These are phyloP conservation scores for Ichneumoninae sp. DNA, from an alignment of 2,888 invertebrate genomes.

Conservation along the genomic window DNA sequence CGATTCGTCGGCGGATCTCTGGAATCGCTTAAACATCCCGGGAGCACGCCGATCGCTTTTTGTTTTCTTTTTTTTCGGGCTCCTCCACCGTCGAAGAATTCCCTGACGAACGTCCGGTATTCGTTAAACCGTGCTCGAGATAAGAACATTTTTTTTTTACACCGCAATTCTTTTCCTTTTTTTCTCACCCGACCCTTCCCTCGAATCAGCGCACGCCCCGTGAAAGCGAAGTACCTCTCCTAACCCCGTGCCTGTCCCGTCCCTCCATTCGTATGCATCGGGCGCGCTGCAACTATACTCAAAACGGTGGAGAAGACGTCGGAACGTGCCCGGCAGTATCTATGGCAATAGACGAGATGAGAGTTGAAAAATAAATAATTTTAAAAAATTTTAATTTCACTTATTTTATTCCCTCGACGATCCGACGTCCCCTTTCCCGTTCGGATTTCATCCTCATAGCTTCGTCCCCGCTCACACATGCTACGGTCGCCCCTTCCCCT, in stretches of 20 bases:
- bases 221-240: not conserved
- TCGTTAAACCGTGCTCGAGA: constrained; percentile 34
- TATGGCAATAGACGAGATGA: constrained; percentile 20
- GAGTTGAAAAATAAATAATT: not conserved
- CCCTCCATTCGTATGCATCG: constrained; percentile 48
- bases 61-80: constrained; percentile 22
- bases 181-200: not conserved
- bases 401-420: constrained; percentile 30
- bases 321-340: constrained; percentile 27
- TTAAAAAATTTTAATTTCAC: not conserved
- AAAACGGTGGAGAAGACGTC: constrained; percentile 21
- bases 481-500: constrained; percentile 2
- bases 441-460: constrained; percentile 45
- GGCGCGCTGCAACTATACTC: constrained; percentile 28
- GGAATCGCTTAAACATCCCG: constrained; percentile 21
- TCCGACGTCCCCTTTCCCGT: constrained; percentile 33
- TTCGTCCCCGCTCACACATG: constrained; percentile 1
- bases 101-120: constrained; percentile 43
- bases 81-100: constrained; percentile 15
- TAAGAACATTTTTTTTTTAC: not conserved
- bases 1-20: constrained; percentile 6
- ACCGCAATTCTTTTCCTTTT: not conserved
- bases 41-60: constrained; percentile 54
- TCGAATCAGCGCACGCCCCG: constrained; percentile 7
- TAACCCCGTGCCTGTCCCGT: not conserved